Evolutionary conservation across 2,888 invertebrate genomes (phyloP).

Genomic region (Lasioglossum oenotherae): DNA sequence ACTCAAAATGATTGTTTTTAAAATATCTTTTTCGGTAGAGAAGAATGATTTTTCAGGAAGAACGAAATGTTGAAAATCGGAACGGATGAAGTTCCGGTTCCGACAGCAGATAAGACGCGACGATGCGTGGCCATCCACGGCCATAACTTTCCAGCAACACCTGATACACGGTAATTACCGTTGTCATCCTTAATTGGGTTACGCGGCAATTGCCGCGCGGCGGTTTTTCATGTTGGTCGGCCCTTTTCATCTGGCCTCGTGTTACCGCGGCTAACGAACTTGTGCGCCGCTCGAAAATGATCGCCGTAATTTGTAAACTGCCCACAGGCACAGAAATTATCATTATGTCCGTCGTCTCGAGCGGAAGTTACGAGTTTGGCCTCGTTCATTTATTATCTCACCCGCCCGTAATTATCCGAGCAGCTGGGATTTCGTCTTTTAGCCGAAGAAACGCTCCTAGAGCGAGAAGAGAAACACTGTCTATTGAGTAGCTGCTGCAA

Average conservation of each 20-base stretch:
- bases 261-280: slow-evolving; percentile 36
- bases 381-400: slow-evolving; percentile 9
- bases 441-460: not conserved
- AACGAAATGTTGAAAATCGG: not conserved
- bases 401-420: not conserved
- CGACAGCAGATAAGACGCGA: slow-evolving; percentile 39
- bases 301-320: slow-evolving; percentile 27
- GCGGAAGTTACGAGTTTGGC: slow-evolving; percentile 9
- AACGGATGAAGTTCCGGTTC: not conserved
- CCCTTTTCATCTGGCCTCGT: slow-evolving; percentile 32
- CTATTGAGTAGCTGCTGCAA: no score
- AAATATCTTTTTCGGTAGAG: not conserved
- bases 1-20: not conserved
- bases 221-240: slow-evolving; percentile 33
- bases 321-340: not conserved
- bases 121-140: not conserved
- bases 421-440: not conserved
- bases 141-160: slow-evolving; percentile 38
- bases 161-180: slow-evolving; percentile 51
- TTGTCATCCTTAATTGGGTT: slow-evolving; percentile 45
- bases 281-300: slow-evolving; percentile 21
- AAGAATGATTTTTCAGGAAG: not conserved
- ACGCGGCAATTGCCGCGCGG: slow-evolving; percentile 14
- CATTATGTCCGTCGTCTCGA: slow-evolving; percentile 7
- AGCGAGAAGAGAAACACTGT: no score